phyloP scores from a whole-genome alignment of 1,140 invertebrate genomes.

The Chelonus insularis region DNA sequence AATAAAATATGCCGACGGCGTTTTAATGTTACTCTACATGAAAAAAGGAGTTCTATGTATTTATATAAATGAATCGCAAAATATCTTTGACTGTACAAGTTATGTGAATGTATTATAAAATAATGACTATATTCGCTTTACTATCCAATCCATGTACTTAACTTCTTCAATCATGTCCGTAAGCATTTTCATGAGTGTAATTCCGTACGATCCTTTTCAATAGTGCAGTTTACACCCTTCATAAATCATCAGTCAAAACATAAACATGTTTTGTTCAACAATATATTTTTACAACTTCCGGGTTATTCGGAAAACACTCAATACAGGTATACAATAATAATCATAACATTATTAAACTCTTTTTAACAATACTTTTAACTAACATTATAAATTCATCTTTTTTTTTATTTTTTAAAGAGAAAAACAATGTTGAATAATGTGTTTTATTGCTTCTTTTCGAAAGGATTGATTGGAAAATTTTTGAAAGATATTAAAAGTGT shows the following conservation, averaged over 20 bases:
- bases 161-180: too few species aligned
- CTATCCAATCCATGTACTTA: not conserved
- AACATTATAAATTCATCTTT: too few species aligned
- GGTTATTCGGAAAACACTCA: not conserved
- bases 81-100: not conserved
- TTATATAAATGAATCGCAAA: not conserved
- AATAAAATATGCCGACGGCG: slow-evolving; percentile 46
- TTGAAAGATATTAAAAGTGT: too few species aligned
- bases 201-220: not conserved
- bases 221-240: slow-evolving; percentile 1
- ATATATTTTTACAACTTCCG: not conserved
- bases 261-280: not conserved
- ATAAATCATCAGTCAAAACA: slow-evolving; percentile 1
- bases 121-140: not conserved
- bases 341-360: too few species aligned
- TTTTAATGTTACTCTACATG: slow-evolving; percentile 29
- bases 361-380: too few species aligned
- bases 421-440: too few species aligned
- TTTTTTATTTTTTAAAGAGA: too few species aligned
- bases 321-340: too few species aligned
- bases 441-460: too few species aligned
- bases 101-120: too few species aligned
- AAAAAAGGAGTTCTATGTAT: slow-evolving; percentile 5
- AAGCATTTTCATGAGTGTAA: not conserved
- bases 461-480: too few species aligned